Evolutionary conservation across 2,113 vertebrate species (phyloP), one percentile per base, ranked within the genome.

Genomic region (Leucopsar rothschildi): DNA sequence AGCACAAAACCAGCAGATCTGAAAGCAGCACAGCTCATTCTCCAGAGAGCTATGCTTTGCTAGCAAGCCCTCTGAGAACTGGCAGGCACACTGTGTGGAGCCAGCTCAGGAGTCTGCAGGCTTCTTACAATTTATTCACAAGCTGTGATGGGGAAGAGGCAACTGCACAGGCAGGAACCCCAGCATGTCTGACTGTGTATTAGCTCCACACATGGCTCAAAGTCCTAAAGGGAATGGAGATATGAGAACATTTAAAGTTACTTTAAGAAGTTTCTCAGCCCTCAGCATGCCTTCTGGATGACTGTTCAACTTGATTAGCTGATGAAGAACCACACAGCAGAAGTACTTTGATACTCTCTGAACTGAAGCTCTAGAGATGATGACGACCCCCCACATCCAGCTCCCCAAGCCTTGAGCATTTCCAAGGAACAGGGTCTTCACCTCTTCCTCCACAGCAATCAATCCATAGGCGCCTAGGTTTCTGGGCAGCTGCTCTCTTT

Each of bases 401-500:
- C 37, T 42, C 55, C 1, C 42, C 16, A 39, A 8, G 79, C 42
- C 66, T 18, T 9, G 0, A 88, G 68, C 57, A 53, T 66, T 88
- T 86, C 68, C 91, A 90, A 80, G 64, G 63, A 92, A 33, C 3
- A 15, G 52, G 76, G 88, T 35, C 82, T 86, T 90, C 86, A 88
- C 72, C 92, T 83, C 45, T 77, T 90, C 69, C 76, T 88, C 66
- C 40, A 25, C 82, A 88, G 80, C 82, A 44, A 90, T 94, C 76
- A 88, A 78, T 94, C 88, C 68, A 73, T 1, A 93, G 82, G 90
- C 10, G 11, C 88, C 91, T 56, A 44, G 14, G 29, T 63, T 94
- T 78, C 76, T 86, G 64, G 80, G 83, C 76, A 88, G 92, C 72
- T 92, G 91, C 85, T 88, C 69, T 78, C 72, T 90, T 94, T 90